Evolutionary conservation across 2,113 vertebrate genomes (phyloP).

Genomic region (Pituophis catenifer): DNA sequence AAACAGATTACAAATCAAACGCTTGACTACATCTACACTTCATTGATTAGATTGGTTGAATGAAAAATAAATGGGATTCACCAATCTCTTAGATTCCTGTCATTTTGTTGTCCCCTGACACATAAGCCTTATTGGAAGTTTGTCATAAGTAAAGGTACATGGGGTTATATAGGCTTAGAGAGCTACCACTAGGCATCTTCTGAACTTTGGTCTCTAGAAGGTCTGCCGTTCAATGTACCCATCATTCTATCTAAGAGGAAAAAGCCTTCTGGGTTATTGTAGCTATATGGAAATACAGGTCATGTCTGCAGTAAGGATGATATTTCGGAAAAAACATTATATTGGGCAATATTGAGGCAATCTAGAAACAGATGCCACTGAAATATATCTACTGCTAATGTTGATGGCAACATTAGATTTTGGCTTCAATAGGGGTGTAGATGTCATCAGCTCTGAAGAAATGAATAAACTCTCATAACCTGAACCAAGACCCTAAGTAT

Average conservation of each 20-base stretch:
- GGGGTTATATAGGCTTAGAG: neutral
- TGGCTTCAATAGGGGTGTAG: neutral
- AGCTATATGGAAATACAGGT: neutral
- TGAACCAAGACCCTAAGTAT: neutral
- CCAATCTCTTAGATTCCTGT: neutral
- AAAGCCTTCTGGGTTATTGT: neutral
- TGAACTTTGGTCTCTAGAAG: neutral
- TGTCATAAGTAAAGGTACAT: neutral
- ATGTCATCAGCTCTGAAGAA: accelerated
- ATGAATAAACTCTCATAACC: neutral
- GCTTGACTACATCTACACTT: neutral
- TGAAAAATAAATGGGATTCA: neutral
- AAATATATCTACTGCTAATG: neutral
- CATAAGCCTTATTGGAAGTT: neutral
- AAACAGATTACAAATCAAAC: neutral
- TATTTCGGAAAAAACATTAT: too few species aligned
- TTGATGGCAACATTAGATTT: neutral
- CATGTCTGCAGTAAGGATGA: too few species aligned
- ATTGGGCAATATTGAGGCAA: neutral
- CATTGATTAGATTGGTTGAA: neutral
- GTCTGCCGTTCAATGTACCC: neutral
- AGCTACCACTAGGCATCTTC: neutral
- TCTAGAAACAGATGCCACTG: neutral
- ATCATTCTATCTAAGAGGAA: neutral
- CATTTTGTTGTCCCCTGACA: neutral